These are phyloP conservation scores for Uria aalge DNA, from an alignment of 2,113 vertebrate genomes.

Conservation along the genomic window DNA sequence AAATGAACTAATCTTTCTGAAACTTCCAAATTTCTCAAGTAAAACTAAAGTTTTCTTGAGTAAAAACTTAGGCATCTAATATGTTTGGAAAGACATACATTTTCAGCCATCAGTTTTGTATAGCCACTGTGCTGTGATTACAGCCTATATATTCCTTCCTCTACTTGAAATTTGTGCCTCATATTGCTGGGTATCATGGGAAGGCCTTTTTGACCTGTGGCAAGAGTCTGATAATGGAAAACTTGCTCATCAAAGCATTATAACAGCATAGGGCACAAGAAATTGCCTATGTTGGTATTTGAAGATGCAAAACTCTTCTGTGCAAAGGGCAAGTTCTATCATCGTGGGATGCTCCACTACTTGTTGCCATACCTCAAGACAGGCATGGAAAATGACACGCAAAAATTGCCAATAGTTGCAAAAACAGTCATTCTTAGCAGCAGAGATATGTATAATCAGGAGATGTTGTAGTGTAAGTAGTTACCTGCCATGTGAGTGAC, in stretches of 20 bases:
- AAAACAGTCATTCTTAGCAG: neutral
- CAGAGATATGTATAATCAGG: neutral
- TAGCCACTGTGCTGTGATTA: neutral
- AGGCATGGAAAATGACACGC: neutral
- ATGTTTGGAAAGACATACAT: neutral
- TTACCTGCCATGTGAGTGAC: neutral
- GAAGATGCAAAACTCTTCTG: neutral
- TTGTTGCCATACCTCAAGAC: neutral
- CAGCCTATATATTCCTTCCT: neutral
- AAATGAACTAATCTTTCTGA: neutral
- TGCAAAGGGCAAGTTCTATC: neutral
- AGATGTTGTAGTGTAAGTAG: neutral
- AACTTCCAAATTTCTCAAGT: neutral
- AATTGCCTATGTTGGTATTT: neutral
- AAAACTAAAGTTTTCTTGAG: neutral
- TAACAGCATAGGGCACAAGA: neutral
- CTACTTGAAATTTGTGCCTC: neutral
- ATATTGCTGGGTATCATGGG: neutral
- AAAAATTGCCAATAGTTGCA: neutral
- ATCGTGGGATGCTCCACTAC: neutral
- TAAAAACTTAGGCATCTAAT: neutral
- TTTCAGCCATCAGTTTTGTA: neutral
- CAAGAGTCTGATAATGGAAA: neutral
- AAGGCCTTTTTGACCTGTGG: neutral
- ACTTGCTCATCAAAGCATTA: rapidly evolving